These are phyloP conservation scores for Rousettus leschenaultii DNA, from an alignment of 2,113 vertebrate genomes.

Conservation along the genomic window DNA sequence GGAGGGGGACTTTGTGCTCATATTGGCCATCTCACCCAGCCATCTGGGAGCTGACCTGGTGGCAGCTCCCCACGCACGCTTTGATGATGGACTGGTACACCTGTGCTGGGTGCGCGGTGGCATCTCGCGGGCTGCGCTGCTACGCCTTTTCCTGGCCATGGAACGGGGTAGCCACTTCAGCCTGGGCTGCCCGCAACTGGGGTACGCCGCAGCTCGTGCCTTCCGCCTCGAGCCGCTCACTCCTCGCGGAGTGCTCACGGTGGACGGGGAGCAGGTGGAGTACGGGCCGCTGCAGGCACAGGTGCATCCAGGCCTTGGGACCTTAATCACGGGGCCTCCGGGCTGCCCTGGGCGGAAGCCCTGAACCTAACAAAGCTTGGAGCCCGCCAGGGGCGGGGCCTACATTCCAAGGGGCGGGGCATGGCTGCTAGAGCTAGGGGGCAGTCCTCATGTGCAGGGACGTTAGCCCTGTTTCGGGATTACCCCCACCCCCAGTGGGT, in stretches of 20 bases:
- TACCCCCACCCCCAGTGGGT: neutral
- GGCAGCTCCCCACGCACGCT: constrained; percentile 87
- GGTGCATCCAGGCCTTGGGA: constrained; percentile 78
- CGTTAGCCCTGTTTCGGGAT: neutral
- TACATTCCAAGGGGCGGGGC: neutral
- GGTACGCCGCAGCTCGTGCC: constrained; percentile 86
- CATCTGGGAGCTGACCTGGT: constrained; percentile 90
- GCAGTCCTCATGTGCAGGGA: accelerated
- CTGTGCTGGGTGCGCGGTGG: constrained; percentile 89
- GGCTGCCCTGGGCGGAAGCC: neutral
- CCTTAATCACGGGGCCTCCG: constrained; percentile 70
- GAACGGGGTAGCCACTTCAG: constrained; percentile 88
- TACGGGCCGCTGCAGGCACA: constrained; percentile 93
- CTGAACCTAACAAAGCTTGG: neutral
- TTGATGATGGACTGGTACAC: constrained; percentile 91
- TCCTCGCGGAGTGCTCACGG: constrained; percentile 87
- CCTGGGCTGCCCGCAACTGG: constrained; percentile 87
- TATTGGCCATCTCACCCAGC: constrained; percentile 89
- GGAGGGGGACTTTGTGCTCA: constrained; percentile 91
- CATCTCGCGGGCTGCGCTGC: constrained; percentile 88
- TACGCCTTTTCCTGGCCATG: constrained; percentile 92
- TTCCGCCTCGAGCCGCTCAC: constrained; percentile 93
- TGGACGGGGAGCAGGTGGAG: constrained; percentile 92
- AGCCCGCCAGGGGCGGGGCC: neutral
- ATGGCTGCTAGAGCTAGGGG: neutral